Evolutionary conservation across 2,113 vertebrate genomes (phyloP), one percentile per base, ranked within the genome.

Genomic region (Machaerirhynchus nigripectus): DNA sequence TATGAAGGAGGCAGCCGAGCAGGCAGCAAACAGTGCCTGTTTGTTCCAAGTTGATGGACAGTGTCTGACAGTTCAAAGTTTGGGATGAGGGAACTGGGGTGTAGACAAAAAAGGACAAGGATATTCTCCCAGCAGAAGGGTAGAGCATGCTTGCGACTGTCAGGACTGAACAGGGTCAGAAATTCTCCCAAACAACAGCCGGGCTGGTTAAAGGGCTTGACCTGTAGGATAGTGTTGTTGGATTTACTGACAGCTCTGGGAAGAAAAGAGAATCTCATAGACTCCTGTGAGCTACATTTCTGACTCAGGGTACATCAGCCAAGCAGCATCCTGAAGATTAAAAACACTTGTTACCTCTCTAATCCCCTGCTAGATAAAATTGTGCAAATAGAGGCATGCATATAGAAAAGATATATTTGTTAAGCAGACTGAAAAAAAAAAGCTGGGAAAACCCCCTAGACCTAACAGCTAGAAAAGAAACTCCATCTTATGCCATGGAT

Each of bases 241-340:
- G 26, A 86, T 80, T 80, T 84, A 67, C 35, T 88, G 90, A 74
- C 47, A 86, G 33, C 33, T 87, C 56, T 64, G 49, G 59, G 42
- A 79, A 88, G 16, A 15, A 73, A 82, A 83, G 23, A 75, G 21
- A 77, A 84, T 17, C 28, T 30, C 40, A 21, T 1, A 26, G 59
- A 26, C 24, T 88, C 23, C 42, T 33, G 26, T 70, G 40, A 73
- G 46, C 64, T 71, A 21, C 60, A 50, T 85, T 78, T 88, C 64
- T 42, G 35, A 67, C 44, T 77, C 46, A 44, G 61, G 15, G 33
- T 71, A 46, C 53, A 11, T 76, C 68, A 63, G 14, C 15, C 63
- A 88, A 33, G 21, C 21, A 63, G 26, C 33, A 67, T 59, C 44
- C 13, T 52, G n/a, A 27, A 92, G 44, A 59, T 22, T 12, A 44